Evolutionary conservation across 1,140 invertebrate species (phyloP), one percentile per base, ranked within the genome.

Genomic region (Cherax destructor): DNA sequence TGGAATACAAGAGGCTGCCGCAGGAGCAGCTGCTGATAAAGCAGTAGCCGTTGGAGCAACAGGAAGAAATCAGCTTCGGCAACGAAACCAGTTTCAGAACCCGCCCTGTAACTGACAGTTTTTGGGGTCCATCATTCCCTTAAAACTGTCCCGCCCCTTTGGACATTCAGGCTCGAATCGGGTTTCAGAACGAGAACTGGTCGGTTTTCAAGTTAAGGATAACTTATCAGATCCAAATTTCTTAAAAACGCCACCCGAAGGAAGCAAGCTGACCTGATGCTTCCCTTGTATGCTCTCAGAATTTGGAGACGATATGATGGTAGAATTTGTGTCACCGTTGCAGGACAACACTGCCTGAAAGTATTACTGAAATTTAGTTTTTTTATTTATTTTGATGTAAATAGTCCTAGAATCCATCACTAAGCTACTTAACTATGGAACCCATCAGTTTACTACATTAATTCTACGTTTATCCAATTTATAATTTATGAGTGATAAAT

Each of bases 141-240:
- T 94, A 85, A 94, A 94, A 61, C 94, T 94, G 90, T 94, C 94
- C 24, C 92, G 90, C 72, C 94, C 94, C 5, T 93, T 86, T n/a
- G n/a, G 0, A 94, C 93, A 24, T 89, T 93, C 4, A 94, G 93
- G 69, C 94, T 92, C 21, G 88, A 24, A 65, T 92, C 93, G 18
- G 80, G 21, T 13, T 76, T 94, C 93, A 69, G 91, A 77, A 13
- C 93, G 76, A 41, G 87, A 76, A 72, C 93, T 93, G 16, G 87
- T 92, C 50, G 93, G 93, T 24, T 90, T 16, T 91, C 78, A 72
- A 93, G 7, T 69, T 85, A 92, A 93, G 5, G 87, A 86, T 93
- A 93, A 21, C 81, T 86, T 80, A 50, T 91, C 92, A 41, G 79
- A 56, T 4, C 59, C 74, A 61, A 49, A 80, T 78, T 41, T 78